Evolutionary conservation across 2,113 vertebrate genomes (phyloP).

Genomic region (Ursus arctos): DNA sequence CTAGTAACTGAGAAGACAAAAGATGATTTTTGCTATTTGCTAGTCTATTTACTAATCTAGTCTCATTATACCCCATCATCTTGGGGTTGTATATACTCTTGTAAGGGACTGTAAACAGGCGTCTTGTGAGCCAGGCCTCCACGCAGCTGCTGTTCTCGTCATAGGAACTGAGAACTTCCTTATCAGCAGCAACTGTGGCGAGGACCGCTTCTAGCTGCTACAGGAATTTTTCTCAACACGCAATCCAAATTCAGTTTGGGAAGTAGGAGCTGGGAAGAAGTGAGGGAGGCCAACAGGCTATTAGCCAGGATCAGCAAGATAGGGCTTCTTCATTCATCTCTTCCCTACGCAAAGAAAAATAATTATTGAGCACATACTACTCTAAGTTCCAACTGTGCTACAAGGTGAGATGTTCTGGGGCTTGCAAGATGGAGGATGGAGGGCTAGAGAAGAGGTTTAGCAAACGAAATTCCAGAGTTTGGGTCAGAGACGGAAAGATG

Average conservation of each 20-base stretch:
- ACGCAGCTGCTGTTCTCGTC: not conserved
- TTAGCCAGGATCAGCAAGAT: not conserved
- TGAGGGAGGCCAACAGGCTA: not conserved
- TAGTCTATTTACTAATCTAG: not conserved
- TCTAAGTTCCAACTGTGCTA: not conserved
- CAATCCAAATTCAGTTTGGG: not conserved
- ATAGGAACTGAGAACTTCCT: not conserved
- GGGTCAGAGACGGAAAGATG: not conserved
- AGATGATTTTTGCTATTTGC: not conserved
- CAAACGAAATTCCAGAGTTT: not conserved
- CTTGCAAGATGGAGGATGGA: not conserved
- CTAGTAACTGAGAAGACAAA: not conserved
- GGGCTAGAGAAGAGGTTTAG: not conserved
- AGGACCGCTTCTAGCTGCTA: not conserved
- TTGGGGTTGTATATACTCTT: not conserved
- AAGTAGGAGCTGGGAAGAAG: not conserved
- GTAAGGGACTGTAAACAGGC: not conserved
- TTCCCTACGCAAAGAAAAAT: not conserved
- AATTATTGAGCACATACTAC: not conserved
- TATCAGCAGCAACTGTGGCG: not conserved
- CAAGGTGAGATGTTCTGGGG: not conserved
- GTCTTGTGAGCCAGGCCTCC: not conserved
- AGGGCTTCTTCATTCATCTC: not conserved
- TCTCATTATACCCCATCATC: not conserved
- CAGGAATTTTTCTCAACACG: not conserved